Conservation (phyloP, 2,113 vertebrate species). For the Lophius piscatorius region DNA sequence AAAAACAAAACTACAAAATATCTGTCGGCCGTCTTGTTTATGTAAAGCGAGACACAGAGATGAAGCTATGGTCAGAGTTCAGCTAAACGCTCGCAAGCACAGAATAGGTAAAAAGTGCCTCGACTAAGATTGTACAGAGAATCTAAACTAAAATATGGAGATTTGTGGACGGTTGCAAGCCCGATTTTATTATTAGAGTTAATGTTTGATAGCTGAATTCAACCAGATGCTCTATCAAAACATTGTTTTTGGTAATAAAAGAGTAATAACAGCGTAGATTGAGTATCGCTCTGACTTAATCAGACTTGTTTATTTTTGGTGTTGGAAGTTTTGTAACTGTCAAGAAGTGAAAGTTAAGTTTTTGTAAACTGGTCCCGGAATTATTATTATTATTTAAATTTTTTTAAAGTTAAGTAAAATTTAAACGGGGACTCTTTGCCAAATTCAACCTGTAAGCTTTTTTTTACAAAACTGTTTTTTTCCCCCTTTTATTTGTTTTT, state of each 20-base stretch:
- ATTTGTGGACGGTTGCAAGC: slow-evolving; percentile 38
- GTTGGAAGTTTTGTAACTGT: slow-evolving; percentile 12
- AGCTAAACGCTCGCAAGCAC: slow-evolving; percentile 46
- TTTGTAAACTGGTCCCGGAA: slow-evolving; percentile 8
- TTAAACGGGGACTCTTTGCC: background rate
- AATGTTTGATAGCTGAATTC: slow-evolving; percentile 20
- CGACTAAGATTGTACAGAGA: slow-evolving; percentile 63
- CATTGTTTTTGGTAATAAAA: slow-evolving; percentile 31
- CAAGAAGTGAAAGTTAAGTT: background rate
- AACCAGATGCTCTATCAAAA: slow-evolving; percentile 41
- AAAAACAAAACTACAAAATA: too few relatives aligned
- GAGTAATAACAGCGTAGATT: slow-evolving; percentile 17
- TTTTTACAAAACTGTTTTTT: slow-evolving; percentile 19
- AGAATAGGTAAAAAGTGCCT: slow-evolving; percentile 74
- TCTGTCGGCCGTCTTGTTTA: too few relatives aligned
- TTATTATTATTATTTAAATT: background rate
- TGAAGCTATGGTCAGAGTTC: too few relatives aligned
- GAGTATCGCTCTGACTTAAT: slow-evolving; percentile 18
- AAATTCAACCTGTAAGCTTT: too few relatives aligned
- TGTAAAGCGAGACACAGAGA: too few relatives aligned
- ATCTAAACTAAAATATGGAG: slow-evolving; percentile 38
- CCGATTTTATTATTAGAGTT: slow-evolving; percentile 22
- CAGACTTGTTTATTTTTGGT: slow-evolving; percentile 19
- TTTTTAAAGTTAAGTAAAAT: background rate
- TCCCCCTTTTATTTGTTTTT: background rate